Evolutionary conservation across 2,113 vertebrate genomes (phyloP).

Genomic region (Sisor rabdophorus): DNA sequence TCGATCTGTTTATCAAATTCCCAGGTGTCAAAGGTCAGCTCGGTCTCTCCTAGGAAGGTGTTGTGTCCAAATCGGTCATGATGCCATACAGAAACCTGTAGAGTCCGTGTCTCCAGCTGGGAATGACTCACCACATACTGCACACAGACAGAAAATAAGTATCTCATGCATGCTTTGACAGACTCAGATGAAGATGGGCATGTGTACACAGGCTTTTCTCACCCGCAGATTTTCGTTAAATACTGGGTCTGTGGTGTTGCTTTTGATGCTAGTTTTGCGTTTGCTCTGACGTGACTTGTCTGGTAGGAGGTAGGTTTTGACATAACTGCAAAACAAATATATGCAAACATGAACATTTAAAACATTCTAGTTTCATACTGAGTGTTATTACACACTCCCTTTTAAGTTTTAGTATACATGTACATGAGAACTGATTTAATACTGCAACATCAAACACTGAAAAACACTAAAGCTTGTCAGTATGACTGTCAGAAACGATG

Average conservation of each 20-base stretch:
- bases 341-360: neutral
- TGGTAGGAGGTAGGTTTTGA: conserved; percentile 94
- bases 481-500: too few species aligned
- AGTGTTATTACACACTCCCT: neutral
- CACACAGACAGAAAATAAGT: conserved; percentile 42
- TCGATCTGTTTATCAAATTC: conserved; percentile 86
- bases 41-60: conserved; percentile 93
- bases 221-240: conserved; percentile 93
- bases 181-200: neutral
- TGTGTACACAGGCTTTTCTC: conserved; percentile 39
- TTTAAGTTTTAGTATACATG: neutral
- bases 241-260: conserved; percentile 85
- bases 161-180: conserved; percentile 1
- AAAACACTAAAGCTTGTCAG: neutral
- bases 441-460: neutral
- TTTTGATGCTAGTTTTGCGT: conserved; percentile 93
- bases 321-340: conserved; percentile 74
- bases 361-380: neutral
- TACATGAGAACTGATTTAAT: neutral
- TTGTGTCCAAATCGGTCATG: conserved; percentile 92
- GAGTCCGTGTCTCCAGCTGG: conserved; percentile 88
- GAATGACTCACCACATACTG: conserved; percentile 96
- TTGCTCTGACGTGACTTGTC: conserved; percentile 95
- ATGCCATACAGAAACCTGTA: conserved; percentile 96
- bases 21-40: conserved; percentile 91